These are phyloP conservation scores for Cyprinella venusta DNA, from an alignment of 2,797 vertebrate species.

Conservation along the genomic window DNA sequence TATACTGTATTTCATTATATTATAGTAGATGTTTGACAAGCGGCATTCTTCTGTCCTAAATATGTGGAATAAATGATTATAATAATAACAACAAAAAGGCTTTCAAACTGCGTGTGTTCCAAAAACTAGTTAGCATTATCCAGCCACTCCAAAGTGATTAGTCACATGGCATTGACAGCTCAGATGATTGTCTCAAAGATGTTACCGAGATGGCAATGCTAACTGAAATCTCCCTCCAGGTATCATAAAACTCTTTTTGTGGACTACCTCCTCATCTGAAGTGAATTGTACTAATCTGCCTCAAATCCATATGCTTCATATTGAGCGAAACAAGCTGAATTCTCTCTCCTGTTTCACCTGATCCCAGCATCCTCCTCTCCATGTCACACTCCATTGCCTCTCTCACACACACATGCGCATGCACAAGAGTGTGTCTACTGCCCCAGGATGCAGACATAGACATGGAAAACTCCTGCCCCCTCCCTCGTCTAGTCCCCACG, in stretches of 20 bases:
- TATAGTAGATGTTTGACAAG: not conserved
- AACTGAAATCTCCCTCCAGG: conserved; percentile 4
- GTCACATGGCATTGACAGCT: conserved; percentile 1
- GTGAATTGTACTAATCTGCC: conserved; percentile 1
- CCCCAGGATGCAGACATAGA: conserved; percentile 18
- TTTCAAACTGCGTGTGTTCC: not conserved
- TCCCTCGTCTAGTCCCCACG: not conserved
- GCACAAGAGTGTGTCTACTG: not conserved
- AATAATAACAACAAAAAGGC: not conserved
- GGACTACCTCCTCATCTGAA: conserved; percentile 17
- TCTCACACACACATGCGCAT: conserved; percentile 5
- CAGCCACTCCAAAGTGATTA: not conserved
- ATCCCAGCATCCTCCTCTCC: conserved; percentile 13
- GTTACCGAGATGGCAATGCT: not conserved
- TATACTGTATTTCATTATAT: not conserved
- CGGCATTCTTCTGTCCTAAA: not conserved
- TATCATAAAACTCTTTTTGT: not conserved
- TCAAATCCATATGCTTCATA: conserved; percentile 10
- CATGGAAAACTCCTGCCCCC: conserved; percentile 15
- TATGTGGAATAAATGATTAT: not conserved
- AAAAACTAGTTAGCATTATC: conserved; percentile 2
- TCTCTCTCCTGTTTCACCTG: conserved; percentile 1
- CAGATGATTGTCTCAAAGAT: not conserved
- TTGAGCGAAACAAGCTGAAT: not conserved
- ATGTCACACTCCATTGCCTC: conserved; percentile 41